A percentile compares a stretch with the other conserved stretches of the same genome.
phyloP scores from a whole-genome alignment of 2,113 vertebrate genomes.

The Cephalopholis sonnerati region DNA sequence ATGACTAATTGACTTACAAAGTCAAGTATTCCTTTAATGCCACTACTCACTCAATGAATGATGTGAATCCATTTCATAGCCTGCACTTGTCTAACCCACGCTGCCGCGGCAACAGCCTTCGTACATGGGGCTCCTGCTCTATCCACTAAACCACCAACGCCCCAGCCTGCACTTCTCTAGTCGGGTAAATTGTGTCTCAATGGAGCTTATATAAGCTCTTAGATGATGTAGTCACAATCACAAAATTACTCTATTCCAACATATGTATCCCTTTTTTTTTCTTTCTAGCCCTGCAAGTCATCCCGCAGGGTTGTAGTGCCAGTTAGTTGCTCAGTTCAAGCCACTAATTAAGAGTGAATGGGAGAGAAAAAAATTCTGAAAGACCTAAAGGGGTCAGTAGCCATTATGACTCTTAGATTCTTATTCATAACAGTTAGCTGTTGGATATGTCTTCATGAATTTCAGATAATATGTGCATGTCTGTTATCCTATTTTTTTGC shows the following conservation, averaged over 20 bases:
- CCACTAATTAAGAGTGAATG: not conserved
- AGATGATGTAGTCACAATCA: not conserved
- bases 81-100: no score
- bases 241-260: not conserved
- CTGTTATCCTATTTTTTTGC: no score
- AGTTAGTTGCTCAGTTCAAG: not conserved
- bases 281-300: not conserved
- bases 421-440: not conserved
- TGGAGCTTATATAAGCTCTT: not conserved
- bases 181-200: no score
- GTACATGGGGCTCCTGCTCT: no score
- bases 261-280: not conserved
- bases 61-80: no score
- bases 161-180: no score
- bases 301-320: not conserved
- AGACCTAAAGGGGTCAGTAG: not conserved
- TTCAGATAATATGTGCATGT: not conserved
- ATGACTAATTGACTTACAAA: no score
- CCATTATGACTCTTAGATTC: not conserved
- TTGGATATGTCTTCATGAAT: not conserved
- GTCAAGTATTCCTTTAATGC: no score
- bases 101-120: no score
- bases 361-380: no score
- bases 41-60: no score
- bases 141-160: no score